A percentile compares a stretch with the other conserved stretches of the same genome.
Evolutionary conservation across 2,797 vertebrate genomes (phyloP).

Genomic region (Semotilus atromaculatus): DNA sequence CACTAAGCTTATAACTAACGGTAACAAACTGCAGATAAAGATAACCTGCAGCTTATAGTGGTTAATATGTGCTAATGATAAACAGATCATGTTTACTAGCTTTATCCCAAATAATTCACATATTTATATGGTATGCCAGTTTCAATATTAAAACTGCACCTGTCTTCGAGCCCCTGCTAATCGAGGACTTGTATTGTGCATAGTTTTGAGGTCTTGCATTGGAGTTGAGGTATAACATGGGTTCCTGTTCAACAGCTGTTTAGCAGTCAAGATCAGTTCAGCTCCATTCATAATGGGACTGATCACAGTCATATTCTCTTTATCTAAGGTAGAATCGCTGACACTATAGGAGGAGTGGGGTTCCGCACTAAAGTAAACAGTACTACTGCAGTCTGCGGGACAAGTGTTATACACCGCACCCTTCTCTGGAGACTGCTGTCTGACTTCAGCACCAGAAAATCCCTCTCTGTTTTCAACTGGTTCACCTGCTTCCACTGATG

Average conservation of each 20-base stretch:
- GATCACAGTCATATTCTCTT: slow-evolving; percentile 41
- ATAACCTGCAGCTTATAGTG: not conserved
- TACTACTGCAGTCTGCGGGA: slow-evolving; percentile 71
- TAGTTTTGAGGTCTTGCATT: slow-evolving; percentile 65
- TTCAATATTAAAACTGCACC: slow-evolving; percentile 36
- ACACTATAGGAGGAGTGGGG: slow-evolving; percentile 66
- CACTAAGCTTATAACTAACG: not conserved
- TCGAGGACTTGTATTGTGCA: slow-evolving; percentile 58
- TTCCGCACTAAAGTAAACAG: slow-evolving; percentile 81
- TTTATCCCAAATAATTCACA: slow-evolving; percentile 2
- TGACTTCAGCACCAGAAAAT: slow-evolving; percentile 63
- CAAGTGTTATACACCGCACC: slow-evolving; percentile 69
- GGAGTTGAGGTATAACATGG: slow-evolving; percentile 85
- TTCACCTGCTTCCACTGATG: slow-evolving; percentile 57
- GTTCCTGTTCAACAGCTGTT: slow-evolving; percentile 71
- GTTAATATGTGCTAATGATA: slow-evolving; percentile 1
- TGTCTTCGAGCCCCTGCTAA: slow-evolving; percentile 32
- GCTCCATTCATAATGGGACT: slow-evolving; percentile 64
- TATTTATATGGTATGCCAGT: not conserved
- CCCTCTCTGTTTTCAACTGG: slow-evolving; percentile 62
- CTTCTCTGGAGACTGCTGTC: slow-evolving; percentile 55
- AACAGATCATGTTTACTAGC: not conserved
- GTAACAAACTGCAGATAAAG: slow-evolving; percentile 1
- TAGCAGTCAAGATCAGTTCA: slow-evolving; percentile 66
- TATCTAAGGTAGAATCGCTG: slow-evolving; percentile 41